Percentiles rank a stretch among this genome's conserved stretches.
phyloP scores from a whole-genome alignment of 2,888 invertebrate genomes.

The Cheilosia urbana region DNA sequence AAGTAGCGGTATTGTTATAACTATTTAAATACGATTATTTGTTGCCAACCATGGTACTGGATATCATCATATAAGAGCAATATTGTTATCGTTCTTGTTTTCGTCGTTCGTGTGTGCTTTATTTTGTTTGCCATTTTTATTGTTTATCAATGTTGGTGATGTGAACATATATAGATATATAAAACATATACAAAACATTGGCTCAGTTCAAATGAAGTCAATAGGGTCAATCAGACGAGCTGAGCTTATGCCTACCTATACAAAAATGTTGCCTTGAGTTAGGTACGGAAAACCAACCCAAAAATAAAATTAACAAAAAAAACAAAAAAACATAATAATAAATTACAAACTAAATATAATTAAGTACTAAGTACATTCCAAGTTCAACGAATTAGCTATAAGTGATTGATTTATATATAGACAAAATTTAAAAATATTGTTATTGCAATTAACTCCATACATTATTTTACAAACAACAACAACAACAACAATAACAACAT shows the following conservation, averaged over 20 bases:
- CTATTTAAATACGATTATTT: constrained; percentile 17
- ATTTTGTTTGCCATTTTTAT: constrained; percentile 1
- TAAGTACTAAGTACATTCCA: constrained; percentile 40
- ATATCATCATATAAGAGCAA: constrained; percentile 9
- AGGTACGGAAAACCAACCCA: constrained; percentile 15
- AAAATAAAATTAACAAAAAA: not conserved
- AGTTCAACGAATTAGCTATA: constrained; percentile 67
- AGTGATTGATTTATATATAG: constrained; percentile 37
- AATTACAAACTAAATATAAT: not conserved
- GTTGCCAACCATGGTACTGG: constrained; percentile 12
- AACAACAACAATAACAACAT: not conserved
- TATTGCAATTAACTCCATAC: constrained; percentile 34
- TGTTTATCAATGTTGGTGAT: constrained; percentile 11
- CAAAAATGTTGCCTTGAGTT: constrained; percentile 39
- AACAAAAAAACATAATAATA: constrained; percentile 4
- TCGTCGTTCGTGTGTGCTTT: constrained; percentile 28
- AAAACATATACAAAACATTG: constrained; percentile 3
- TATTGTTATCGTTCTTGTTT: constrained; percentile 25
- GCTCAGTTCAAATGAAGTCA: constrained; percentile 32
- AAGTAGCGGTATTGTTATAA: constrained; percentile 19
- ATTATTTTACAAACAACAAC: constrained; percentile 14
- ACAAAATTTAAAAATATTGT: constrained; percentile 47
- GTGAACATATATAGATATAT: constrained; percentile 3
- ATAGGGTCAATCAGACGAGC: constrained; percentile 30
- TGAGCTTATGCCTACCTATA: constrained; percentile 13